Base-by-base conservation (phyloP, 2,113 vertebrate genomes). In the Willisornis vidua region DNA sequence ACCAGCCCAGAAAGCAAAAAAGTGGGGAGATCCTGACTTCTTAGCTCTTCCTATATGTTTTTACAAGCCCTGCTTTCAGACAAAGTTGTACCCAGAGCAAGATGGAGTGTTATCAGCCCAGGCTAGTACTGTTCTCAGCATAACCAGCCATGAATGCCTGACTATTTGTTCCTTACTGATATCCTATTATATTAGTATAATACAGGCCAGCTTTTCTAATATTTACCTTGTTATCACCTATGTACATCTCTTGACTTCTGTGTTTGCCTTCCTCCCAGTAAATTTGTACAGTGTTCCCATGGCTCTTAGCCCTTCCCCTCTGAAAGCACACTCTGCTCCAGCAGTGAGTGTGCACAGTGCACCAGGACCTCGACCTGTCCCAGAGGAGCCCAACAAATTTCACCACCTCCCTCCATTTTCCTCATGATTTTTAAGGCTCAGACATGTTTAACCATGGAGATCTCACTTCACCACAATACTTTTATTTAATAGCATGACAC, bases 211-310 rank as follows among this genome's bases (percentile, higher is more conserved):
- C 51, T 39, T 87, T 94, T 95, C 82, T 90, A 96, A 97, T 94
- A 95, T 96, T 98, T 97, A 92, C 80, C 72, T 72, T 90, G 96
- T 97, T 97, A 97, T 97, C 92, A 79, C 68, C 73, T 96, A 45
- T 72, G 58, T 95, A 93, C 92, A 95, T 96, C 78, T 97, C 95
- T 96, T 89, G 54, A 83, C 51, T 95, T 91, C 79, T 96, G 93
- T 98, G 94, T 98, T 97, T 98, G 90, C 92, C 81, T 94, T 97
- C 90, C 93, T 89, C 24, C 65, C 19, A 13, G 91, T 87, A 97
- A 96, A 91, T 96, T 93, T 97, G 96, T 93, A 93, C 58, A 97
- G 77, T 3, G 33, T 54, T 70, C 29, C 92, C 2, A 2, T 92
- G 85, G 91, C 16, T 31, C 88, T 93, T 73, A 91, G 74, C 85